Evolutionary conservation across 64 coral and sea anemone genomes (phyloP), one percentile per base, ranked within the genome.

Genomic region (Pocillopora verrucosa): DNA sequence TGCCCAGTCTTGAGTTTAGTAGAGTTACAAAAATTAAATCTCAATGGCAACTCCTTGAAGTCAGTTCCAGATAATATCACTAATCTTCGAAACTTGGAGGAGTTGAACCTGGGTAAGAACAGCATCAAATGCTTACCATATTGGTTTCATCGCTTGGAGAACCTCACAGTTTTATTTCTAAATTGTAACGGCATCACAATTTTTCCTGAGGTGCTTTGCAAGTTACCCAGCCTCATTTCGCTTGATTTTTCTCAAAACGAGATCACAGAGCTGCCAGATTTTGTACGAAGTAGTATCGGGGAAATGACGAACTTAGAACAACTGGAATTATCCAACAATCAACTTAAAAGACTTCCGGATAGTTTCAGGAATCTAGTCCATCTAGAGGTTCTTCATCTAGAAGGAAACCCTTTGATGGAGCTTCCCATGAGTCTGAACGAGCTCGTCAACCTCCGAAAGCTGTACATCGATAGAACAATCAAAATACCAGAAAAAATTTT

Each of bases 161-260:
- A 88, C 82, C 91, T 97, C 4, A 72, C 63, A 45, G 63, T 91
- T 83, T 75, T 97, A 22, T 51, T 5, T 61, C 82, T 90, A 63
- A 90, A 83, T 70, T 72, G 68, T 19, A 97, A 97, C 34, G 68
- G 76, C 17, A n/a, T 94, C 1, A 30, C 74, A 10, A 76, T 37
- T 2, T 60, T 97, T 58, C 95, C 95, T 58, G 95, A 97, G 57
- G 91, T 87, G 9, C 72, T 97, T 34, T 97, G 91, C 30, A 94
- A 91, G 13, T 77, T 97, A 63, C 91, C 95, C 58, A 70, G 36
- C 16, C 86, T 97, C 5, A 45, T 26, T 45, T 26, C 72, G 10
- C 89, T 97, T 20, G 95, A 93, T 69, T 77, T 97, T 16, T 80
- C 88, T 30, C 60, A 88, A 36, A 97, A 97, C 73, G 90, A 89